Evolutionary conservation across 2,797 vertebrate species (phyloP), one percentile per base, ranked within the genome.

Genomic region (Typhlichthys eigenmanni): DNA sequence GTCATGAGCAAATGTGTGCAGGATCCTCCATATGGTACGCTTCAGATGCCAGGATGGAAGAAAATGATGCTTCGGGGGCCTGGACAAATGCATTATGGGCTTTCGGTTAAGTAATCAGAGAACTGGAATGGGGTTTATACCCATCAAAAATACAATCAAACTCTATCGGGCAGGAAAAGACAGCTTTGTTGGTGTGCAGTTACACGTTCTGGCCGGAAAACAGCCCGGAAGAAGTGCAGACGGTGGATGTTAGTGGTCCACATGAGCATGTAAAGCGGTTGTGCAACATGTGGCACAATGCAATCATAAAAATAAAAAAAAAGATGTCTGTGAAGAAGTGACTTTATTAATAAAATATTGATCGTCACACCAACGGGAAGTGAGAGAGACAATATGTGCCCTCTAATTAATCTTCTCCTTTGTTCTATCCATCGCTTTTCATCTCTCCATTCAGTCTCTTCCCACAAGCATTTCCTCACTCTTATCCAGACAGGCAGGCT

Each of bases 401-500:
- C 14, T 47, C 47, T 48, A 14, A 6, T 14, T 14, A 5, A 5
- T 9, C 9, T 14, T 17, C 47, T 13, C 10, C 14, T 13, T 53
- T 19, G 32, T 7, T 55, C 19, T 29, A 47, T 48, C 57, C 24
- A 19, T 11, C 38, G 11, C 64, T 1, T 6, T 16, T 24, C 14
- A 8, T 8, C 51, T 47, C 29, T 55, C 51, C 29, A 1, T 58
- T 14, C 38, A 0, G 13, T 10, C n/a, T 9, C 51, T 19, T 43
- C 17, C 17, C 46, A 16, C 52, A 45, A 72, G 53, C 55, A 56
- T 59, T 66, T 55, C 50, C 29, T 73, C 65, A 66, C 64, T 70
- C 60, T 68, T 72, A 60, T 80, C 63, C 55, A 62, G 66, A 69
- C 46, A 75, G 64, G 65, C 75, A 64, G 64, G 54, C 47, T 16